Base-by-base conservation (phyloP, 1,140 invertebrate genomes). In the Andrena cerasifolii region DNA sequence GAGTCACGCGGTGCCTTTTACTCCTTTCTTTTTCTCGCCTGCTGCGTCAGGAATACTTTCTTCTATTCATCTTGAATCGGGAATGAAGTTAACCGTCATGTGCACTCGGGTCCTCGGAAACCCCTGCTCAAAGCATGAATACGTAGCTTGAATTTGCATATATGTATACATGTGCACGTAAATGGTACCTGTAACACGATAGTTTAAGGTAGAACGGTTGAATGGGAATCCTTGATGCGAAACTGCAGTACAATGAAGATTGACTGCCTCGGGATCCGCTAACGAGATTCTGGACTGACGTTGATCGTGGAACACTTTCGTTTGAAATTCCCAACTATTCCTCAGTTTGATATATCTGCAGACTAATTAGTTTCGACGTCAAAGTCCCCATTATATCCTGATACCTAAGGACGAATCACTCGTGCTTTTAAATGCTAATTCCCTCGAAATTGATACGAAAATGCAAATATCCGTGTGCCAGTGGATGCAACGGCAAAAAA, bases 21-120 rank as follows among this genome's bases (percentile, higher is more conserved):
- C 5, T n/a, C 18, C 14, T 58, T 43, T 66, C 6, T 70, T 3
- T 43, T 4, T 24, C n/a, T 18, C 28, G 14, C 3, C 43, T 14
- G 47, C 10, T 40, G 26, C 2, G 24, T 70, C 43, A 51, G 36
- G 18, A 26, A 43, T 14, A 51, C 28, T 10, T 45, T 16, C 53
- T 47, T 75, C 59, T 51, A 58, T 73, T 36, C 56, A 59, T 36
- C n/a, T n/a, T n/a, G n/a, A n/a, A n/a, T 74, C 43, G 26, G 36
- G 28, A 26, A 26, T 14, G n/a, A n/a, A n/a, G n/a, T n/a, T n/a
- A n/a, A n/a, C n/a, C n/a, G n/a, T n/a, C n/a, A n/a, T n/a, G n/a
- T n/a, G n/a, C 12, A 26, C 53, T 51, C 51, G 40, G 26, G 43
- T 45, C n/a, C 18, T 66, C 8, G 74, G 59, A 36, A 78, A 45